Conservation (phyloP, 2,113 vertebrate species). For the Dromas ardeola region DNA sequence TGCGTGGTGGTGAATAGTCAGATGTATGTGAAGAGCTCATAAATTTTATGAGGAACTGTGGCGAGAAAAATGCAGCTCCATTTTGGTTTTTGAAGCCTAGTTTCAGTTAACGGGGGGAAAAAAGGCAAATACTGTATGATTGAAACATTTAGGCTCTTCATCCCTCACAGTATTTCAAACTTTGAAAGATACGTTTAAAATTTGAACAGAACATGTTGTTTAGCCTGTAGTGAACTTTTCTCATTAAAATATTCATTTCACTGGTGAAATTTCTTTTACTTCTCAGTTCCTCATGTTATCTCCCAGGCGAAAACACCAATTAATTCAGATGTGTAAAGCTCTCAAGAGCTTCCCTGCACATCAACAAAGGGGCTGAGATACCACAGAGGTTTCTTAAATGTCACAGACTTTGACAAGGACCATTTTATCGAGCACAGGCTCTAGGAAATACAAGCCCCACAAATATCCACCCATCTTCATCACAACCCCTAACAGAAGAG, state of each 20-base stretch:
- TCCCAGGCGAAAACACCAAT: not conserved
- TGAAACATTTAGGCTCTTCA: not conserved
- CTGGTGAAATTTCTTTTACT: not conserved
- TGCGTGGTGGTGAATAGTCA: not conserved
- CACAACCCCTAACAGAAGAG: not conserved
- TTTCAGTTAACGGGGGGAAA: rapidly evolving
- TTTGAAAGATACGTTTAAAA: not conserved
- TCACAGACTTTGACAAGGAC: not conserved
- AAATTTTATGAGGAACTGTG: not conserved
- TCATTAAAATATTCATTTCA: not conserved
- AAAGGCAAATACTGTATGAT: not conserved
- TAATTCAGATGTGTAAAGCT: not conserved
- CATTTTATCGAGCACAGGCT: not conserved
- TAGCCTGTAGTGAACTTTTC: not conserved
- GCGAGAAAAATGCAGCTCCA: not conserved
- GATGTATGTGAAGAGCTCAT: rapidly evolving
- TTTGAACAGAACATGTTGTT: not conserved
- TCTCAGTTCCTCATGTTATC: not conserved
- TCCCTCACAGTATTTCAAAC: not conserved
- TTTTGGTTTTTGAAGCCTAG: not conserved
- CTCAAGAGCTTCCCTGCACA: not conserved
- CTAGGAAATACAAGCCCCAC: not conserved
- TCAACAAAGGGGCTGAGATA: not conserved
- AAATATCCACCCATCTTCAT: not conserved
- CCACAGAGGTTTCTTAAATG: not conserved